Evolutionary conservation across 1,140 invertebrate genomes (phyloP), one percentile per base, ranked within the genome.

Genomic region (Galleria mellonella): DNA sequence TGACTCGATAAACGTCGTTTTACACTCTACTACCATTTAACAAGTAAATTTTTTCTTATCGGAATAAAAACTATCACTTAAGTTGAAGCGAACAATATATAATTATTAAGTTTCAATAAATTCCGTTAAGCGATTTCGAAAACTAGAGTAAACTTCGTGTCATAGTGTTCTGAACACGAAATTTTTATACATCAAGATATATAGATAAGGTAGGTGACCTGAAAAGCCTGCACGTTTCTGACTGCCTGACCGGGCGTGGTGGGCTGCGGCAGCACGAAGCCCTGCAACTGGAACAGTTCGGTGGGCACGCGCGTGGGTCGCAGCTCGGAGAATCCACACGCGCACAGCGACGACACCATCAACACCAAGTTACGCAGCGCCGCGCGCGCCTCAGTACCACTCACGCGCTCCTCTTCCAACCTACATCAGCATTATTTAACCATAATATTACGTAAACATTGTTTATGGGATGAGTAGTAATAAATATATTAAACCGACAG

Each of bases 171-270:
- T n/a, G n/a, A n/a, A n/a, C n/a, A n/a, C n/a, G n/a, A n/a, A n/a
- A 42, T 32, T 9, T 13, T 23, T 38, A 42, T 23, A 23, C 2
- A 23, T 3, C 6, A 23, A 23, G n/a, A 23, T 23, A 23, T 3
- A 33, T 9, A 42, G 9, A 15, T 23, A 46, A 3, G 11, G 30
- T 32, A 23, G 6, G 9, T 51, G 61, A 97, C 95, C 88, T 96
- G 93, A 83, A 99, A 99, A 44, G 97, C 97, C 77, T 97, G 95
- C 33, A 98, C 92, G 83, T 99, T 99, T 59, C 96, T 88, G 6
- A 97, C 94, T 57, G 94, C 96, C 31, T 89, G 91, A 87, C 97
- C 97, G 82, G 94, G 91, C 1, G 95, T 96, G 32, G 93, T 91
- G 2, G 96, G 95, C 74, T 96, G 94, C 1, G 97, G 97, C 52